phyloP scores from a whole-genome alignment of 2,113 vertebrate genomes.

The Paraplagusia blochii region DNA sequence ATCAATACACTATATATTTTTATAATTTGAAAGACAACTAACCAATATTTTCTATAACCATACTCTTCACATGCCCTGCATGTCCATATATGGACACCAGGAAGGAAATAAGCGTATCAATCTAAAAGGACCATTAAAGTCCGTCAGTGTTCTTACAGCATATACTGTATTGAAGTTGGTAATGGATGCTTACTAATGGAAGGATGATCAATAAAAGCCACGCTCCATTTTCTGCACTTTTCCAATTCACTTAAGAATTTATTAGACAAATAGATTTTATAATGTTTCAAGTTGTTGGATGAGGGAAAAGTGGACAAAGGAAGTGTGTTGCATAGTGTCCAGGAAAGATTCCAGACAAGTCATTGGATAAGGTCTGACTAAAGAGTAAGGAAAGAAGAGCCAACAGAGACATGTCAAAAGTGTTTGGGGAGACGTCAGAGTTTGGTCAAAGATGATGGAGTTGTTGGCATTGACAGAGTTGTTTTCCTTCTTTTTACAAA shows the following conservation, averaged over 20 bases:
- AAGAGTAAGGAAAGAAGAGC: no score
- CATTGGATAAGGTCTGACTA: no score
- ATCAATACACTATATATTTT: no score
- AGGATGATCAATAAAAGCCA: constrained; percentile 65
- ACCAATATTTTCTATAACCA: no score
- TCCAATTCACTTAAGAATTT: constrained; percentile 28
- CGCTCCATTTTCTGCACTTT: constrained; percentile 38
- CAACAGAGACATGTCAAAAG: no score
- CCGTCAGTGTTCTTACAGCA: constrained; percentile 42
- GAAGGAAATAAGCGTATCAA: constrained; percentile 4
- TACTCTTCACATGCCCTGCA: constrained; percentile 41
- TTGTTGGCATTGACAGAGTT: no score
- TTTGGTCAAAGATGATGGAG: no score
- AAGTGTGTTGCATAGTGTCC: neutral
- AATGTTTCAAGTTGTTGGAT: neutral
- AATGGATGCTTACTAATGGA: constrained; percentile 72
- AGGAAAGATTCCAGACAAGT: no score
- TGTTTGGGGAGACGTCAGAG: no score
- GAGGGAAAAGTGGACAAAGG: constrained; percentile 3
- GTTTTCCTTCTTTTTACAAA: no score
- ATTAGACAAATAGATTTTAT: constrained; percentile 30
- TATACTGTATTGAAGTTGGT: constrained; percentile 47
- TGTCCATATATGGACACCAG: constrained; percentile 33
- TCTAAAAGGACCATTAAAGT: constrained; percentile 57
- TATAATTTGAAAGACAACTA: no score